Evolutionary conservation across 2,113 vertebrate genomes (phyloP), one percentile per base, ranked within the genome.

Genomic region (Oncorhynchus clarkii): DNA sequence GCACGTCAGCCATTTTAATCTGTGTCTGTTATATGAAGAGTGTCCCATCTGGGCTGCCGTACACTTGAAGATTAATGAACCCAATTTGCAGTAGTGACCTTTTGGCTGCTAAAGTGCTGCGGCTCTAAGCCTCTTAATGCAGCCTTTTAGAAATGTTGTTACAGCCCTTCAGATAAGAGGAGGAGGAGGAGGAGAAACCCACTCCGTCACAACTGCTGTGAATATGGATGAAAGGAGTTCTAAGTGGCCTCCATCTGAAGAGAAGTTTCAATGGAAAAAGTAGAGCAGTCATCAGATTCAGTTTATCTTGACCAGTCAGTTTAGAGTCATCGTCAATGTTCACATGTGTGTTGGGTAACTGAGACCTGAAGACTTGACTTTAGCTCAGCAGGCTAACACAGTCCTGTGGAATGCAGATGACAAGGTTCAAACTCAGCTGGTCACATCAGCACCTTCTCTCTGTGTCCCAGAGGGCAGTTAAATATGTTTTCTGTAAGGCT

Each of bases 81-180:
- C 92, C 90, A 94, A 94, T 94, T 94, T 94, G 91, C 87, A 88
- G 82, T 87, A 92, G 90, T 93, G 93, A 94, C 93, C 93, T 93
- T 93, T 93, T 90, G 88, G 86, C 89, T 91, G 87, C 88, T 82
- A 82, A 90, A 91, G 85, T 84, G 86, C 87, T 82, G 87, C 74
- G 11, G 67, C 78, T 45, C 83, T 92, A 93, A 94, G 93, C 92
- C 85, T 90, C 91, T 94, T 93, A 91, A 93, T 90, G 88, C 83
- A 71, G 84, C 87, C 79, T 90, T 87, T 80, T 85, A 77, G 81
- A 88, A 87, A 84, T 78, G 76, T 84, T 89, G 87, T 88, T 90
- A 73, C 84, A 85, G 84, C 73, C 85, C 78, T 84, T 82, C 64
- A 84, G 90, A 93, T 90, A 89, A 86, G 81, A 86, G 80, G 77